Evolutionary conservation across 2,888 invertebrate species (phyloP).

Genomic region (Perizoma flavofasciatum): DNA sequence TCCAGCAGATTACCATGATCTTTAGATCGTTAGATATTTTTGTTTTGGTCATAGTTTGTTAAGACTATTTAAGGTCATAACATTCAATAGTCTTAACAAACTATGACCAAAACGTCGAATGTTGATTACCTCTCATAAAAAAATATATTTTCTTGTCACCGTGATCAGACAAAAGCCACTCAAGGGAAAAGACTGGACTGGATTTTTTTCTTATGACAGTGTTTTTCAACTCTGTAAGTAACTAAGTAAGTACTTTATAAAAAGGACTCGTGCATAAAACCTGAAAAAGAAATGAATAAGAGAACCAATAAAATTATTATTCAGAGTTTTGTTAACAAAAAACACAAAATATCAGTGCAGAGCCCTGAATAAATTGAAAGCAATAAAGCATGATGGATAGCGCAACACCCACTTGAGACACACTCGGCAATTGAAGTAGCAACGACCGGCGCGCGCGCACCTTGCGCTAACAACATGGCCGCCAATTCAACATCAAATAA

Average conservation of each 20-base stretch:
- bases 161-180: too few relatives aligned
- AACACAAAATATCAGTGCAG: slow-evolving; percentile 25
- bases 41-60: too few relatives aligned
- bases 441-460: slow-evolving; percentile 58
- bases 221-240: too few relatives aligned
- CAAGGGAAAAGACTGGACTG: too few relatives aligned
- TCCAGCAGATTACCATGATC: too few relatives aligned
- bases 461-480: slow-evolving; percentile 37
- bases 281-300: slow-evolving; percentile 15
- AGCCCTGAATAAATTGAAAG: slow-evolving; percentile 36
- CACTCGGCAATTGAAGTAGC: slow-evolving; percentile 53
- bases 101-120: too few relatives aligned
- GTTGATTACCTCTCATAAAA: too few relatives aligned
- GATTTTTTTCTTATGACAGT: too few relatives aligned
- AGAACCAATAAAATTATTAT: not conserved
- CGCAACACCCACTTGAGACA: slow-evolving; percentile 43
- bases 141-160: too few relatives aligned
- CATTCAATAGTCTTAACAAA: too few relatives aligned
- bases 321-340: slow-evolving; percentile 15
- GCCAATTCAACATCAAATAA: slow-evolving; percentile 1
- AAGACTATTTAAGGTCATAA: too few relatives aligned
- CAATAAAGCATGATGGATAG: slow-evolving; percentile 42
- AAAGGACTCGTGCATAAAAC: slow-evolving; percentile 4
- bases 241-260: not conserved
- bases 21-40: too few relatives aligned